These are phyloP conservation scores for Yoshiicerus persimilis DNA, from an alignment of 1,140 invertebrate genomes.

Conservation along the genomic window DNA sequence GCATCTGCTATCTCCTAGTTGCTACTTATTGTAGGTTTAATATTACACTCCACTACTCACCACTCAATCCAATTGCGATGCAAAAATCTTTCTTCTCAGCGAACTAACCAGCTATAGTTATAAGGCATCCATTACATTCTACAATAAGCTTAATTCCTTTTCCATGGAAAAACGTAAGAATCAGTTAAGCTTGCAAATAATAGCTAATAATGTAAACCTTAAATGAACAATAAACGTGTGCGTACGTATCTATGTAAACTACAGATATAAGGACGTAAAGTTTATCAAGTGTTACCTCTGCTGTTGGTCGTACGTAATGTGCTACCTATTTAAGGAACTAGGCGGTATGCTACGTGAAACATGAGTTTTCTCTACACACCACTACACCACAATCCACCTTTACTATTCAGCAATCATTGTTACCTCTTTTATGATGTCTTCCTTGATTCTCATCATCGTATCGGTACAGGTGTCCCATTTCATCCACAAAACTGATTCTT, in stretches of 20 bases:
- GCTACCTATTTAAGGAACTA: no score
- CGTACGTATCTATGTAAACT: not conserved
- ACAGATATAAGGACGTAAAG: not conserved
- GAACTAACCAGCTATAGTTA: not conserved
- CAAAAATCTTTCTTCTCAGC: not conserved
- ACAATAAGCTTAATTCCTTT: not conserved
- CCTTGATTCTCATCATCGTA: not conserved
- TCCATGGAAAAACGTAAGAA: not conserved
- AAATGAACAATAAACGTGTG: not conserved
- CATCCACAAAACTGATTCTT: not conserved
- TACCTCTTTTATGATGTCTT: not conserved
- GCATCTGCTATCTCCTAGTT: not conserved
- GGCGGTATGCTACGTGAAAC: no score
- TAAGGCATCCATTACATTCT: not conserved
- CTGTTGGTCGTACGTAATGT: not conserved
- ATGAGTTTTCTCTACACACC: no score
- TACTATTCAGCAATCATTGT: not conserved
- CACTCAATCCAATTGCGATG: not conserved
- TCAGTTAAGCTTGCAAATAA: not conserved
- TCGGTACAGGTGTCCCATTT: not conserved
- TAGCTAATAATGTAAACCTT: not conserved
- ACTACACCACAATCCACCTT: no score
- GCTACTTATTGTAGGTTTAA: not conserved
- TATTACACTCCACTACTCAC: not conserved
- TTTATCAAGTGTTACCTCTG: not conserved